phyloP scores from a whole-genome alignment of 2,113 vertebrate genomes.

The Aythya baeri region DNA sequence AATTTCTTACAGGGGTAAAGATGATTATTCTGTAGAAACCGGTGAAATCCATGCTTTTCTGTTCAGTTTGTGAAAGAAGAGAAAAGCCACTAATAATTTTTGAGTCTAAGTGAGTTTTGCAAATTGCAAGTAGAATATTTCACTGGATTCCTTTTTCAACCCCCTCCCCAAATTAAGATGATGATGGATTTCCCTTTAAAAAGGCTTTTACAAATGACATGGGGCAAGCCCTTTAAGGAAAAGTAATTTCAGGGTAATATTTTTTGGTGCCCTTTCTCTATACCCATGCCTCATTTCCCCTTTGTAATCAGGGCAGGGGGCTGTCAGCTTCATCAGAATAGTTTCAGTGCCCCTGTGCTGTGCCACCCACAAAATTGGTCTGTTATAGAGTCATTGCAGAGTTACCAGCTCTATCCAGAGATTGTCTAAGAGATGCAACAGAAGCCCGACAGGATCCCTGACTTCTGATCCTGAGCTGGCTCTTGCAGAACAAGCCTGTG shows the following conservation, averaged over 20 bases:
- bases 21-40: background rate
- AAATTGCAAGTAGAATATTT: background rate
- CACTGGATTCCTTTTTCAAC: background rate
- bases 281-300: background rate
- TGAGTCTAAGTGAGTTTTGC: background rate
- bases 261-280: background rate
- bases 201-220: background rate
- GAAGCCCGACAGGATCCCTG: background rate
- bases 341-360: background rate
- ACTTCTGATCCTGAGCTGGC: background rate
- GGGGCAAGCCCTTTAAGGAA: background rate
- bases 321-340: background rate
- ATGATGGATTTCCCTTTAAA: background rate
- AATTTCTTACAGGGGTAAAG: background rate
- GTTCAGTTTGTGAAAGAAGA: background rate
- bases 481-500: background rate
- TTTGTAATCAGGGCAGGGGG: background rate
- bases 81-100: background rate
- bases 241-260: background rate
- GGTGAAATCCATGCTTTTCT: background rate
- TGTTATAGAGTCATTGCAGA: background rate
- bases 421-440: fast-evolving
- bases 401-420: background rate
- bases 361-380: fast-evolving
- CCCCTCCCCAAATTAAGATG: background rate